These are phyloP conservation scores for Cheumatopsyche charites DNA, from an alignment of 1,140 invertebrate species.

Conservation along the genomic window DNA sequence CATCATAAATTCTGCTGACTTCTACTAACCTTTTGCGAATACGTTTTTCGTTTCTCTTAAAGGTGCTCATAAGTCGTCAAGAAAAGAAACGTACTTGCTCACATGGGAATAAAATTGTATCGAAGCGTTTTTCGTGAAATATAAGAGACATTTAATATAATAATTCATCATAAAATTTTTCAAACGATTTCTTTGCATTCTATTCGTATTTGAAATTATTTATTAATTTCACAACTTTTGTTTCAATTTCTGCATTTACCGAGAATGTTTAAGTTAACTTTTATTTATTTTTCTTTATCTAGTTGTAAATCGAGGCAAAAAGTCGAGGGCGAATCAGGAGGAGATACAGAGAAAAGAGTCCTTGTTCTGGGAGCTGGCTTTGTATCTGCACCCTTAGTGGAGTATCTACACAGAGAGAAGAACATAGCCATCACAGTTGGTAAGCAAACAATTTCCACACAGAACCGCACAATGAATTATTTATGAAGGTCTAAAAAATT, in stretches of 20 bases:
- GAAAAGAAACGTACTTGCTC: background rate
- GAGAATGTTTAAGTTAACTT: background rate
- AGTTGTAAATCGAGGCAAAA: slow-evolving; percentile 64
- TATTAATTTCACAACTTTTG: too few species aligned
- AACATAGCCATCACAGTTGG: slow-evolving; percentile 83
- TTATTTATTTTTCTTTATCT: slow-evolving; percentile 26
- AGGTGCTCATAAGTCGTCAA: background rate
- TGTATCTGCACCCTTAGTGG: slow-evolving; percentile 90
- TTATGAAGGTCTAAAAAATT: slow-evolving; percentile 6
- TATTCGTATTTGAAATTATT: too few species aligned
- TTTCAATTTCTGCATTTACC: too few species aligned
- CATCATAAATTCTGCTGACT: slow-evolving; percentile 5
- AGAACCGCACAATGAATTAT: slow-evolving; percentile 5
- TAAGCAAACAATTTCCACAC: slow-evolving; percentile 52
- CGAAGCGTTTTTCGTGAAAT: too few species aligned
- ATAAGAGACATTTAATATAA: too few species aligned
- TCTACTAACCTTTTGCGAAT: slow-evolving; percentile 14
- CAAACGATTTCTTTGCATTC: too few species aligned
- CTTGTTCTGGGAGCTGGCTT: slow-evolving; percentile 94
- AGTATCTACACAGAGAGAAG: slow-evolving; percentile 87
- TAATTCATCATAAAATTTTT: too few species aligned
- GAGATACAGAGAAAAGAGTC: slow-evolving; percentile 66
- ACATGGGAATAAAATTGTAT: background rate
- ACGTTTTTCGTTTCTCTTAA: background rate
- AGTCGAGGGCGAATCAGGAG: slow-evolving; percentile 54